A percentile compares a stretch with the other conserved stretches of the same genome.
These are phyloP conservation scores for Gasterosteus aculeatus DNA, from an alignment of 2,113 vertebrate species.

Conservation along the genomic window DNA sequence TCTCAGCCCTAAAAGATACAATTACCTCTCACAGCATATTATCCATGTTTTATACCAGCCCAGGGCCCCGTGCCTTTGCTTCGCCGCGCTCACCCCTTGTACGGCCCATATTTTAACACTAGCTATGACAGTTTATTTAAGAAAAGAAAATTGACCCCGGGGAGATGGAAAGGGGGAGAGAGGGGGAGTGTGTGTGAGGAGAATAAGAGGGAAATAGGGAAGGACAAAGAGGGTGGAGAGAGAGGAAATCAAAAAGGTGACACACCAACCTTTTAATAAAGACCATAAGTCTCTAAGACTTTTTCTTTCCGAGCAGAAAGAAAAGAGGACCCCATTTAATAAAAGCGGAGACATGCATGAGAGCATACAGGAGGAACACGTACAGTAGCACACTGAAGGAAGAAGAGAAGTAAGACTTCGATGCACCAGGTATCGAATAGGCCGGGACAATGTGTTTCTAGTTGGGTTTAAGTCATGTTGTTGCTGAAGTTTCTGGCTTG, in stretches of 20 bases:
- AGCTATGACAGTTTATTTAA: slow-evolving; percentile 99
- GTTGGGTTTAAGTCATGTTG: not conserved
- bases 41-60: slow-evolving; percentile 99
- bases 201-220: slow-evolving; percentile 65
- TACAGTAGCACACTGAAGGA: slow-evolving; percentile 1
- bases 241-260: slow-evolving; percentile 79
- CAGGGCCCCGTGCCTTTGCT: slow-evolving; percentile 83
- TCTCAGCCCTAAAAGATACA: slow-evolving; percentile 98
- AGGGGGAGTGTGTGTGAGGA: slow-evolving; percentile 32
- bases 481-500: not conserved
- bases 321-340: slow-evolving; percentile 79
- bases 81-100: slow-evolving; percentile 87
- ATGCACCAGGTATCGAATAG: not conserved
- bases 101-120: slow-evolving; percentile 99
- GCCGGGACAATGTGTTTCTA: not conserved
- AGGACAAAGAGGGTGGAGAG: slow-evolving; percentile 37
- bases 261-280: slow-evolving; percentile 95
- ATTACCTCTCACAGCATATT: slow-evolving; percentile 99
- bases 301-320: slow-evolving; percentile 87
- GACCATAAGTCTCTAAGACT: slow-evolving; percentile 91
- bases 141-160: slow-evolving; percentile 99
- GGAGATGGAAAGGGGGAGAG: slow-evolving; percentile 81
- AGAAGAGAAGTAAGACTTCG: not conserved
- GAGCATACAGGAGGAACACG: not conserved
- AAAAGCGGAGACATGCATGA: slow-evolving; percentile 5